phyloP scores from a whole-genome alignment of 2,888 invertebrate species.

The Resseliella maxima region DNA sequence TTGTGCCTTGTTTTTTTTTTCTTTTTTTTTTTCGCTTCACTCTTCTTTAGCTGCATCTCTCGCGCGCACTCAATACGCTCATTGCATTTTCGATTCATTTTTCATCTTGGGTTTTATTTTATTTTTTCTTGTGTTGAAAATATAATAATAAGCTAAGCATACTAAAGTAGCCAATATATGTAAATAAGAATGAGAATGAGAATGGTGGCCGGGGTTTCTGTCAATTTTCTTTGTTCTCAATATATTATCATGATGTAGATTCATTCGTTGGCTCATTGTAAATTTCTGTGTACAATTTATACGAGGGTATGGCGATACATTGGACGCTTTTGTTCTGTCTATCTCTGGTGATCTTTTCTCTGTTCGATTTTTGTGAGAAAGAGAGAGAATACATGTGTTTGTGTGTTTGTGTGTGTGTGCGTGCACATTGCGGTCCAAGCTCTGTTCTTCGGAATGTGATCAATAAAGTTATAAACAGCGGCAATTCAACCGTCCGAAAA shows the following conservation, averaged over 20 bases:
- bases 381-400: background rate
- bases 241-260: background rate
- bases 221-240: slow-evolving; percentile 45
- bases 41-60: background rate
- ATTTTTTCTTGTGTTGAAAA: slow-evolving; percentile 1
- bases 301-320: too few species aligned
- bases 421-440: background rate
- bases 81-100: background rate
- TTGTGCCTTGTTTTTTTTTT: too few species aligned
- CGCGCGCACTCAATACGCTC: background rate
- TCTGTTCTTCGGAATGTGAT: slow-evolving; percentile 6
- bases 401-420: background rate
- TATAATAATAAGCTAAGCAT: slow-evolving; percentile 48
- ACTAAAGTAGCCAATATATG: slow-evolving; percentile 51
- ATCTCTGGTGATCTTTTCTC: too few species aligned
- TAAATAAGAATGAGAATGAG: slow-evolving; percentile 31
- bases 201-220: background rate
- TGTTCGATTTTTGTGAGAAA: background rate
- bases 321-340: background rate
- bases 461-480: slow-evolving; percentile 51
- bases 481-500: background rate
- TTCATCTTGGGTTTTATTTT: background rate
- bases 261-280: background rate
- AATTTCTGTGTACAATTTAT: background rate
- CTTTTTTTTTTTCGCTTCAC: background rate